These are phyloP conservation scores for Halcyon smyrnensis DNA, from an alignment of 2,797 vertebrate species.

Conservation along the genomic window DNA sequence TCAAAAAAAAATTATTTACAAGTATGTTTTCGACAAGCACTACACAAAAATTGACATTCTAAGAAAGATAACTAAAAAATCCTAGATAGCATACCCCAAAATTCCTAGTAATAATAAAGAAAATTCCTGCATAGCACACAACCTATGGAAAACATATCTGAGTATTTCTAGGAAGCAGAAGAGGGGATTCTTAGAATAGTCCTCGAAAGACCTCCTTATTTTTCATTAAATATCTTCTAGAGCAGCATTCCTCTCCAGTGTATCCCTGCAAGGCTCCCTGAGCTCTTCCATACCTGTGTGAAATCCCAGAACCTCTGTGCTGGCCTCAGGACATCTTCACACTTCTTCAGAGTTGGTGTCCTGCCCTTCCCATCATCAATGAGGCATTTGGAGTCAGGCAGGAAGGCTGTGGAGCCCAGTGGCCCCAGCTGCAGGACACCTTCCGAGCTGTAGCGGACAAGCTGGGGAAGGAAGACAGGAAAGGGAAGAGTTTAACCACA, in stretches of 20 bases:
- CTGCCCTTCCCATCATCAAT: constrained; percentile 91
- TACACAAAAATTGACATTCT: neutral
- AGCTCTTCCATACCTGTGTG: constrained; percentile 85
- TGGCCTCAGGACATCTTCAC: constrained; percentile 85
- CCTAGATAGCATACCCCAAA: neutral
- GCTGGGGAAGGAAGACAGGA: constrained; percentile 74
- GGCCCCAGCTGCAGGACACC: constrained; percentile 95
- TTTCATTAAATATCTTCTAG: neutral
- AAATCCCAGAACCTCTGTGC: constrained; percentile 97
- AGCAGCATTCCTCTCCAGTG: neutral
- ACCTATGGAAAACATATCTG: neutral
- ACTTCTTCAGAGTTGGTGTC: constrained; percentile 89
- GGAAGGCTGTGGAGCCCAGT: constrained; percentile 92
- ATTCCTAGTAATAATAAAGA: neutral
- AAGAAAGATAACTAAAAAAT: neutral
- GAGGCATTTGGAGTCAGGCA: constrained; percentile 97
- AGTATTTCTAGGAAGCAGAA: neutral
- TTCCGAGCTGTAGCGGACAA: constrained; percentile 93
- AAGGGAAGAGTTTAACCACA: neutral
- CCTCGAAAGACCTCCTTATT: neutral
- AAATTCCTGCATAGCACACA: neutral
- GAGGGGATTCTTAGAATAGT: fast-evolving
- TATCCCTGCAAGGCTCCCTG: neutral
- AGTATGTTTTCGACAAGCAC: neutral
- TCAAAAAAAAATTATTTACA: neutral